Evolutionary conservation across 2,797 vertebrate species (phyloP).

Genomic region (Aplochiton taeniatus): DNA sequence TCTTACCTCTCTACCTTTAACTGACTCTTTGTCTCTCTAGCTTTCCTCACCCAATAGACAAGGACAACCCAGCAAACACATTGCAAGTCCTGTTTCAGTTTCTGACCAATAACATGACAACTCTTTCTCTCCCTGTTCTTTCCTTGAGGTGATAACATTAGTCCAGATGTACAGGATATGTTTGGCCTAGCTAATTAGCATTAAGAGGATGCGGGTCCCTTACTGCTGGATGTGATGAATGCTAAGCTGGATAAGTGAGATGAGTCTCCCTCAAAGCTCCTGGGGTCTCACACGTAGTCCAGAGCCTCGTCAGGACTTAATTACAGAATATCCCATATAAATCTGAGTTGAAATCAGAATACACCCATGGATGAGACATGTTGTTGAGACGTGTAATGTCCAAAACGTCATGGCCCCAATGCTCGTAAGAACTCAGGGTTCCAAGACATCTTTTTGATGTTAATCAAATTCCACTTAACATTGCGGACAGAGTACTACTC

Average conservation of each 20-base stretch:
- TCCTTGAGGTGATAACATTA: no score
- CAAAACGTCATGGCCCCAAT: neutral
- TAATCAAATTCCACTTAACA: neutral
- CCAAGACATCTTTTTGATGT: conserved; percentile 5
- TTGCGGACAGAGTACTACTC: neutral
- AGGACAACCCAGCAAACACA: no score
- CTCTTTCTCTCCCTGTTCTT: no score
- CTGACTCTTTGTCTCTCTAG: conserved; percentile 20
- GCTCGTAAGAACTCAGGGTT: neutral
- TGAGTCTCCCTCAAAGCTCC: conserved; percentile 38
- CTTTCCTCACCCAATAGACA: conserved; percentile 5
- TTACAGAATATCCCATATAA: conserved; percentile 42
- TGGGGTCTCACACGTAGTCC: conserved; percentile 32
- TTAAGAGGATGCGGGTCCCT: conserved; percentile 22
- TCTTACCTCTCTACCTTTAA: conserved; percentile 40
- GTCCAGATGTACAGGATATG: no score
- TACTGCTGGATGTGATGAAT: conserved; percentile 42
- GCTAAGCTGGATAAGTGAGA: conserved; percentile 40
- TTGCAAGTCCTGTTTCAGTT: no score
- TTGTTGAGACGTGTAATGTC: neutral
- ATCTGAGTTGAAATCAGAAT: conserved; percentile 14
- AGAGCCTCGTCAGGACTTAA: conserved; percentile 48
- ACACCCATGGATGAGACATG: neutral
- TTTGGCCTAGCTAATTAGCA: no score
- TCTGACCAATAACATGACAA: no score